Evolutionary conservation across 2,113 vertebrate genomes (phyloP).

Genomic region (Poecilia latipinna): DNA sequence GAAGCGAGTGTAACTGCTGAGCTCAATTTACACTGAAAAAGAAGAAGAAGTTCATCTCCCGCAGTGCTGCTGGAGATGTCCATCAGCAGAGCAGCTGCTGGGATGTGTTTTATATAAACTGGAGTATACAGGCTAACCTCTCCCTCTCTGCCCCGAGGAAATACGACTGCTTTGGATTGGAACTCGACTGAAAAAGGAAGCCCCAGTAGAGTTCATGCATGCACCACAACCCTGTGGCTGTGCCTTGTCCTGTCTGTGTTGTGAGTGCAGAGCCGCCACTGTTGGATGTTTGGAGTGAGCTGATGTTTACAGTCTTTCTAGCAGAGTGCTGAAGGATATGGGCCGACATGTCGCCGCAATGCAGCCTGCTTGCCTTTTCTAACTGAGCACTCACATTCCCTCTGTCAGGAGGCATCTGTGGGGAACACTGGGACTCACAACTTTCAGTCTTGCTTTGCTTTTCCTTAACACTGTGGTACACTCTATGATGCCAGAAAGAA

Average conservation of each 20-base stretch:
- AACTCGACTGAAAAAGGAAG: constrained; percentile 68
- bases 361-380: constrained; percentile 36
- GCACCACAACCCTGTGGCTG: constrained; percentile 61
- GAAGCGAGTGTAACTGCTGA: constrained; percentile 3
- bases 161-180: constrained; percentile 78
- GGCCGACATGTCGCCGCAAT: constrained; percentile 59
- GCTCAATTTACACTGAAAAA: constrained; percentile 20
- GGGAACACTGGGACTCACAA: constrained; percentile 30
- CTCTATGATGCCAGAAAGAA: constrained; percentile 33
- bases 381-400: constrained; percentile 56
- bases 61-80: constrained; percentile 63
- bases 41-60: constrained; percentile 51
- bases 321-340: constrained; percentile 71
- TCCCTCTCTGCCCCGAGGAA: constrained; percentile 74
- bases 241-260: constrained; percentile 63
- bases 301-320: constrained; percentile 64
- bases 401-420: constrained; percentile 42
- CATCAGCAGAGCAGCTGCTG: constrained; percentile 73
- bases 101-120: constrained; percentile 78
- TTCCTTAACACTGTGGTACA: constrained; percentile 53
- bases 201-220: constrained; percentile 74
- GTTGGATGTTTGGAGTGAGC: constrained; percentile 68
- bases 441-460: constrained; percentile 55
- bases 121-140: constrained; percentile 62
- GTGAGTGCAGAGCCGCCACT: constrained; percentile 56